Evolutionary conservation across 2,113 vertebrate genomes (phyloP).

Genomic region (Phalacrocorax carbo): DNA sequence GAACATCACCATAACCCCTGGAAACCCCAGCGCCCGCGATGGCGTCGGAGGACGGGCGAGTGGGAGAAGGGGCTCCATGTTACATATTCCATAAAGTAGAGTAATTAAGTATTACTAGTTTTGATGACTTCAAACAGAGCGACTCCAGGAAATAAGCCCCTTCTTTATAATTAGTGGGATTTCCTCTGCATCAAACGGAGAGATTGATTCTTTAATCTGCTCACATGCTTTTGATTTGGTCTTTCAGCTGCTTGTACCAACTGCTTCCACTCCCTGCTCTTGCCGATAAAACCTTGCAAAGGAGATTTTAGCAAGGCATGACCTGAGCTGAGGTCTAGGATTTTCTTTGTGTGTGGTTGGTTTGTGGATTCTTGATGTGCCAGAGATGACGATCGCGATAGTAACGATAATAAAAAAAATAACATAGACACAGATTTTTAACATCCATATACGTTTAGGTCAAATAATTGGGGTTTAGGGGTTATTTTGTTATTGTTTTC

Average conservation of each 20-base stretch:
- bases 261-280: conserved; percentile 48
- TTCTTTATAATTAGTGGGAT: conserved; percentile 65
- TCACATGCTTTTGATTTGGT: conserved; percentile 72
- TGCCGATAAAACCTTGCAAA: conserved; percentile 47
- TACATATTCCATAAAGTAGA: conserved; percentile 27
- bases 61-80: background rate
- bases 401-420: background rate
- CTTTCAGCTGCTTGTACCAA: conserved; percentile 65
- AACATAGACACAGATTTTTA: rapidly evolving
- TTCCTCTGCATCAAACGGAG: conserved; percentile 63
- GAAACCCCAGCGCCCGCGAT: background rate
- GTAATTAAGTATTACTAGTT: conserved; percentile 35
- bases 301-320: conserved; percentile 58
- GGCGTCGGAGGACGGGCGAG: background rate
- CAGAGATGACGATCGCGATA: background rate
- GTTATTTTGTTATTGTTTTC: background rate
- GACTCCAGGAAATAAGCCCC: conserved; percentile 65
- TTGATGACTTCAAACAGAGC: conserved; percentile 57
- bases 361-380: background rate
- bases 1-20: background rate
- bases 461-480: background rate
- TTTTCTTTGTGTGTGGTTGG: conserved; percentile 30
- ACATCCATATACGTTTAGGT: rapidly evolving
- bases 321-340: conserved; percentile 14
- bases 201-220: conserved; percentile 70